Conservation (phyloP, 2,888 invertebrate genomes). For the Ectemnius lituratus region DNA sequence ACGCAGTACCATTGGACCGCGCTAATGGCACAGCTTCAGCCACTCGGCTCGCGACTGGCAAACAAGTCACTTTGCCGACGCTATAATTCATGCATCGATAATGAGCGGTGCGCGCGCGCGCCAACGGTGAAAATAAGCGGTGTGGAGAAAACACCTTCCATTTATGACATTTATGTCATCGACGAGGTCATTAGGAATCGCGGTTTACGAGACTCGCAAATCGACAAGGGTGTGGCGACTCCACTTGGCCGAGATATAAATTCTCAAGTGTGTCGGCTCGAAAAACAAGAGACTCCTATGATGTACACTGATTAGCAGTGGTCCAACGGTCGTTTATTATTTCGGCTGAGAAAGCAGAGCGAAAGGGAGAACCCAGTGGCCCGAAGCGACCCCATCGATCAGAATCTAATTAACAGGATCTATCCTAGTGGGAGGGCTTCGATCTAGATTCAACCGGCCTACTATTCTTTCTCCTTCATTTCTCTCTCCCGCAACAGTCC, state of each 20-base stretch:
- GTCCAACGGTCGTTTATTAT: constrained; percentile 50
- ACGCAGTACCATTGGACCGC: neutral
- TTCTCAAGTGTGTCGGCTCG: constrained; percentile 26
- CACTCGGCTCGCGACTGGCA: neutral
- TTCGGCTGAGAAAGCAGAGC: constrained; percentile 20
- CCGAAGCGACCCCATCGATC: constrained; percentile 65
- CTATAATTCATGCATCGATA: constrained; percentile 1
- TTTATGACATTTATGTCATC: constrained; percentile 9
- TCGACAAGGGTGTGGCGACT: constrained; percentile 36
- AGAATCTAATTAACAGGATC: constrained; percentile 63
- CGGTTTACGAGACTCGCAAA: constrained; percentile 33
- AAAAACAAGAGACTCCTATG: constrained; percentile 25
- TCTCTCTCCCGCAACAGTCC: constrained; percentile 14
- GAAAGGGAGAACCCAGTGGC: constrained; percentile 50
- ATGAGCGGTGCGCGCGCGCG: constrained; percentile 4
- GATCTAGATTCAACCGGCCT: constrained; percentile 44
- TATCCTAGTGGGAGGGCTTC: constrained; percentile 55
- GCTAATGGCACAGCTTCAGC: neutral
- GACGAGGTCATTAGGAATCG: constrained; percentile 4
- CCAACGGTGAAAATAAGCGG: neutral
- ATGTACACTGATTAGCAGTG: constrained; percentile 43
- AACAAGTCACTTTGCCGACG: constrained; percentile 17
- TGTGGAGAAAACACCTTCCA: constrained; percentile 11
- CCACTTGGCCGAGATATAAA: constrained; percentile 34
- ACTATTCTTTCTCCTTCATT: constrained; percentile 16